These are phyloP conservation scores for Neomorphus geoffroyi DNA, from an alignment of 2,797 vertebrate species.

Conservation along the genomic window DNA sequence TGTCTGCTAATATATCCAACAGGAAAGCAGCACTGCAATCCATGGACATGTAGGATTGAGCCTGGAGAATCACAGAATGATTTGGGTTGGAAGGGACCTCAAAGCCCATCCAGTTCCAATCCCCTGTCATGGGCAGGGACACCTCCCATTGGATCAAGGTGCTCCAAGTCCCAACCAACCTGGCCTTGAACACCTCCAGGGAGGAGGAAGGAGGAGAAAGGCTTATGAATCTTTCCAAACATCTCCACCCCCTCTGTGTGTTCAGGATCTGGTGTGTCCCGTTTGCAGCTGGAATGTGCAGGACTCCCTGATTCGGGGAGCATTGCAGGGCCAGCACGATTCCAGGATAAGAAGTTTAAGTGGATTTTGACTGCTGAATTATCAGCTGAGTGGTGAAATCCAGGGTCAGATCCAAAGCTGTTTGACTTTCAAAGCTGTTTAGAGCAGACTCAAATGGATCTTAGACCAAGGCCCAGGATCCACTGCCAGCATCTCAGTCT, in stretches of 20 bases:
- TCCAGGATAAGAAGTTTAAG: neutral
- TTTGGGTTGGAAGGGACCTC: too few relatives aligned
- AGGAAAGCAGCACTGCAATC: neutral
- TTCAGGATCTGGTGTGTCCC: rapidly evolving
- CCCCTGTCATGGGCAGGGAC: too few relatives aligned
- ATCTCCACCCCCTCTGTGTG: neutral
- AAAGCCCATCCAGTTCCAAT: too few relatives aligned
- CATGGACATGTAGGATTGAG: neutral
- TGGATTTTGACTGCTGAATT: neutral
- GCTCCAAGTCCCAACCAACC: too few relatives aligned
- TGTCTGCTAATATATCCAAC: rapidly evolving
- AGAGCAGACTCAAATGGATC: neutral
- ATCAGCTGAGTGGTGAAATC: neutral
- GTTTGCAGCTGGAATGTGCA: neutral
- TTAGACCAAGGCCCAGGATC: neutral
- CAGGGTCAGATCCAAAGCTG: neutral
- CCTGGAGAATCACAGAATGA: neutral
- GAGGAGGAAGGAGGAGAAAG: neutral
- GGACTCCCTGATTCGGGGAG: neutral
- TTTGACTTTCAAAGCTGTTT: neutral
- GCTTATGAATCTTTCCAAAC: neutral
- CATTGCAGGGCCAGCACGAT: neutral
- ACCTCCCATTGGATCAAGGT: too few relatives aligned
- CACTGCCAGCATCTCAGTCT: neutral
- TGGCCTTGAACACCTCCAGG: too few relatives aligned